Base-by-base conservation (phyloP, 2,797 vertebrate genomes). In the Lithobates pipiens region DNA sequence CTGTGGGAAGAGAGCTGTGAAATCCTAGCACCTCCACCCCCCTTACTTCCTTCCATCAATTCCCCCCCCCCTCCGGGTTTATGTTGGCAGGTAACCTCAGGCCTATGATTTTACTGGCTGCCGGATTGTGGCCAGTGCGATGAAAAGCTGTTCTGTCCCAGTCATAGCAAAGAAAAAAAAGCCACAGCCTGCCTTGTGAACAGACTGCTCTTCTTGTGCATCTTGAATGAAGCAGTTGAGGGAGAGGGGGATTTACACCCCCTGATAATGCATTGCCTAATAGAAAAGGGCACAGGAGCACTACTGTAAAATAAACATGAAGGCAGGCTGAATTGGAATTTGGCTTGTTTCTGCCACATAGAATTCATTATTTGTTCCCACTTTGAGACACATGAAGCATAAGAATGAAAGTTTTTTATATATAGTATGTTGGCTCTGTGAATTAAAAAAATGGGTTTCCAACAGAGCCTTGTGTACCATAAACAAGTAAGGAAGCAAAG, bases 131-230 rank as follows among this genome's bases (percentile, higher is more conserved):
- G 85, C 85, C 71, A 29, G 81, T 83, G 81, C 76, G 81, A 87
- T 87, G 85, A 87, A 87, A 87, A 87, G 85, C 85, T 87, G 82
- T 87, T 87, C 85, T 87, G 85, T 87, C 86, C 81, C 81, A 80
- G 81, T 32, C 81, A 23, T 71, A 44, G 81, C 61, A 74, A 76
- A 76, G 76, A 80, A 76, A 83, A 74, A 80, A 73, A 81, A 87
- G 76, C 81, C 86, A 44, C 76, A 80, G 67, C 70, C 81, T 69
- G 81, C 81, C 76, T 73, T 70, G 80, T 61, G 76, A 80, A 83
- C 44, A 83, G 81, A 78, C 74, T 68, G 76, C 85, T 83, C 81
- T 80, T 87, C 86, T 87, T 87, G 42, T 79, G 81, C 81, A 87
- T 87, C 81, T 63, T 87, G 76, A 87, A 87, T 87, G 81, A 87